These are phyloP conservation scores for Xerus inauris DNA, from an alignment of 2,113 vertebrate species.

Conservation along the genomic window DNA sequence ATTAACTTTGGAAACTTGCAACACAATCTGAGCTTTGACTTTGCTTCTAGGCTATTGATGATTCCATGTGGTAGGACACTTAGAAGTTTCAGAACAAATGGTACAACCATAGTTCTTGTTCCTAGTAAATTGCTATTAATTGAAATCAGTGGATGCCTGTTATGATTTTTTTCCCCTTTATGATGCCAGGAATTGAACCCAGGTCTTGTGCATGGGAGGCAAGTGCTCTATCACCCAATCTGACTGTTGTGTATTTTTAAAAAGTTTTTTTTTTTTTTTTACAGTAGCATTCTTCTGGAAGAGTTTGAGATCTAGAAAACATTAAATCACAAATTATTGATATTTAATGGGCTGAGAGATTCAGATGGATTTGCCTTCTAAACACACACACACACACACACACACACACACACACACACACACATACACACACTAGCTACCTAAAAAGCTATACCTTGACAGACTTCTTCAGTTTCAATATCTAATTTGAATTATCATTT, in stretches of 20 bases:
- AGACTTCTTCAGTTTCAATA: not conserved
- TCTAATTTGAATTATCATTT: not conserved
- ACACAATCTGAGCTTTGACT: not conserved
- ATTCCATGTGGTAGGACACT: not conserved
- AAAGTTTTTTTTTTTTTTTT: not conserved
- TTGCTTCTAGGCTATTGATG: not conserved
- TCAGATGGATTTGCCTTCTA: not conserved
- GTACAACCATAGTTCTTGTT: not conserved
- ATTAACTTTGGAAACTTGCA: not conserved
- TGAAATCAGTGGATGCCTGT: not conserved
- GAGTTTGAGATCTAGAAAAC: not conserved
- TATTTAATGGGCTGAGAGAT: not conserved
- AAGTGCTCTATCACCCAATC: not conserved
- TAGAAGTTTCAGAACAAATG: conserved; percentile 25
- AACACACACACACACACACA: not conserved
- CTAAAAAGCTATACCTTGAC: not conserved
- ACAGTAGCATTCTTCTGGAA: not conserved
- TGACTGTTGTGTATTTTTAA: not conserved
- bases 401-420: not conserved
- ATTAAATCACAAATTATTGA: conserved; percentile 22
- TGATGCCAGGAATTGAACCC: not conserved
- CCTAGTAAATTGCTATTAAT: not conserved
- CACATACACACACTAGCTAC: not conserved
- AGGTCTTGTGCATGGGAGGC: not conserved
- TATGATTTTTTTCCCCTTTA: not conserved